Evolutionary conservation across 2,888 invertebrate species (phyloP).

Genomic region (Plutella xylostella): DNA sequence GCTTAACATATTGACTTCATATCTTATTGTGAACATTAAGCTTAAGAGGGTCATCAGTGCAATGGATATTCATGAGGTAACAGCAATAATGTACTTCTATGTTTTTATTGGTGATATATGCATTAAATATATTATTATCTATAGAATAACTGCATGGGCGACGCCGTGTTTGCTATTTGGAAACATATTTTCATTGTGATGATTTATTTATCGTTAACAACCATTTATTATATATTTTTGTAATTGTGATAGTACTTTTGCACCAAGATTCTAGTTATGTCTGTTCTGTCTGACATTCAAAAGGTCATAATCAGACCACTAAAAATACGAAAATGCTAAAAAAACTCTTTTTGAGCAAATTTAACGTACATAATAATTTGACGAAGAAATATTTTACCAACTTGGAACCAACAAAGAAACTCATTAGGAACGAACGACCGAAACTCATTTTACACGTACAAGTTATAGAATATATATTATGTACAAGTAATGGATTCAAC

Average conservation of each 20-base stretch:
- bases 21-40: background rate
- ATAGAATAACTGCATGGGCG: too few relatives aligned
- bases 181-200: too few relatives aligned
- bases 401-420: slow-evolving; percentile 34
- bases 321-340: too few relatives aligned
- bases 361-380: slow-evolving; percentile 31
- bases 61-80: slow-evolving; percentile 2
- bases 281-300: too few relatives aligned
- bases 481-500: slow-evolving; percentile 23
- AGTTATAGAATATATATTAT: slow-evolving; percentile 25
- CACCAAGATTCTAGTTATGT: too few relatives aligned
- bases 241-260: too few relatives aligned
- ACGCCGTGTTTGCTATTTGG: too few relatives aligned
- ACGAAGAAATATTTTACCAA: slow-evolving; percentile 40
- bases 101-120: background rate
- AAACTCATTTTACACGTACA: slow-evolving; percentile 36
- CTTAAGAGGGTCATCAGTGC: slow-evolving; percentile 4
- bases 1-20: slow-evolving; percentile 1
- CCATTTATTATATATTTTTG: too few relatives aligned
- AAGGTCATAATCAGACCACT: too few relatives aligned
- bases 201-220: too few relatives aligned
- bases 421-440: slow-evolving; percentile 61
- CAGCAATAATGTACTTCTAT: background rate
- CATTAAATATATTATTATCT: too few relatives aligned
- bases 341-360: slow-evolving; percentile 55